phyloP scores from a whole-genome alignment of 2,113 vertebrate species.

The Collichthys lucidus region DNA sequence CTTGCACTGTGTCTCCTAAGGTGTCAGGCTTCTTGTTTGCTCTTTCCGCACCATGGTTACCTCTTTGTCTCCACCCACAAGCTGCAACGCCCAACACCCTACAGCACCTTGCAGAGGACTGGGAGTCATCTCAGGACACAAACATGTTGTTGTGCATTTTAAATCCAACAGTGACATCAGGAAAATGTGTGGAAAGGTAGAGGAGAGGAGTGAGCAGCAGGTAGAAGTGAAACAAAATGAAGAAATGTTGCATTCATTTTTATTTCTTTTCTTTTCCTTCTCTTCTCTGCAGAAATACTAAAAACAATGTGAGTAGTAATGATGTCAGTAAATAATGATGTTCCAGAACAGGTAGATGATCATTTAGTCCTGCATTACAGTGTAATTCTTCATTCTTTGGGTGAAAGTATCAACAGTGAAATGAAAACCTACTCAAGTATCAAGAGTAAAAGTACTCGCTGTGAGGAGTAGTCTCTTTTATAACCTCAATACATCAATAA shows the following conservation, averaged over 20 bases:
- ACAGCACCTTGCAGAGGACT: neutral
- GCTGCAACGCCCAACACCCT: constrained; percentile 11
- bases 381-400: neutral
- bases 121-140: constrained; percentile 9
- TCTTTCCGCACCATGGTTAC: constrained; percentile 29
- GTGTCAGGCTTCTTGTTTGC: constrained; percentile 28
- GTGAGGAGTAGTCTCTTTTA: too few species aligned
- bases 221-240: neutral
- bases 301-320: neutral
- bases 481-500: too few species aligned
- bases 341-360: too few species aligned
- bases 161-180: neutral
- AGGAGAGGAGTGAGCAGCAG: neutral
- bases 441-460: neutral
- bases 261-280: neutral
- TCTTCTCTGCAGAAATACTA: neutral
- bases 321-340: too few species aligned
- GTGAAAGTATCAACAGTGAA: neutral
- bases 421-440: neutral
- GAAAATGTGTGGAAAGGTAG: neutral
- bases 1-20: neutral
- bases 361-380: neutral
- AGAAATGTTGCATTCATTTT: neutral
- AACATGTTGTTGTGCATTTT: constrained; percentile 4
- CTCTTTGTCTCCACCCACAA: constrained; percentile 3